Evolutionary conservation across 2,888 invertebrate genomes (phyloP).

Genomic region (Euclidia mi): DNA sequence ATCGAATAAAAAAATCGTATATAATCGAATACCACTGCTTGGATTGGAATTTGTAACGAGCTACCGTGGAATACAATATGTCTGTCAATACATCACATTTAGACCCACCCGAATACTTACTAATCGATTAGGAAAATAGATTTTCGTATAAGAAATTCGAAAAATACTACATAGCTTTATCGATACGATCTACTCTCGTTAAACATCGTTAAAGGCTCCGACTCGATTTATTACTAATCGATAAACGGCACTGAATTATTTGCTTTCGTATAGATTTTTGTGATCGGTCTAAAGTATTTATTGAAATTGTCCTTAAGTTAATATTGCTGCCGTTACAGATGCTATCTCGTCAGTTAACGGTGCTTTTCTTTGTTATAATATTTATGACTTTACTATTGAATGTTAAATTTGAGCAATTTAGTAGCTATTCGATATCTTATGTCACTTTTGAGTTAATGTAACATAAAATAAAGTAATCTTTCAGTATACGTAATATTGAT

Average conservation of each 20-base stretch:
- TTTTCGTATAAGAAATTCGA: constrained; percentile 68
- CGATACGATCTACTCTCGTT: constrained; percentile 78
- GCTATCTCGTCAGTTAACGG: constrained; percentile 14
- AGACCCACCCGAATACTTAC: constrained; percentile 70
- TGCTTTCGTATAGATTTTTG: constrained; percentile 63
- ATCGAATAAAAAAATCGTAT: constrained; percentile 30
- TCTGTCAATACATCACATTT: constrained; percentile 60
- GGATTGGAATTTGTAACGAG: constrained; percentile 63
- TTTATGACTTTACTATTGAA: background rate
- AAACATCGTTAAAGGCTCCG: constrained; percentile 76
- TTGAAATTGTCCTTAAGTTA: constrained; percentile 44
- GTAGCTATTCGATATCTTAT: constrained; percentile 1
- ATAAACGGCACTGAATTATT: constrained; percentile 74
- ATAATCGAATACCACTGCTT: constrained; percentile 50
- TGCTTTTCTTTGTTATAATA: constrained; percentile 3
- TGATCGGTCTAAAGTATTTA: constrained; percentile 50
- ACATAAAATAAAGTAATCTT: no score
- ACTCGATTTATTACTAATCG: constrained; percentile 77
- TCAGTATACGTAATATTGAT: no score
- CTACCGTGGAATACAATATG: constrained; percentile 65
- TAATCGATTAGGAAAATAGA: constrained; percentile 79
- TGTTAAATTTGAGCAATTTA: background rate
- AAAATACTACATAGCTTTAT: constrained; percentile 67
- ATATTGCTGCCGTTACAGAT: constrained; percentile 32
- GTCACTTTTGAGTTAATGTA: no score